A percentile compares a stretch with the other conserved stretches of the same genome.
phyloP scores from a whole-genome alignment of 2,888 invertebrate species.

The Rhamphomyia laevipes region DNA sequence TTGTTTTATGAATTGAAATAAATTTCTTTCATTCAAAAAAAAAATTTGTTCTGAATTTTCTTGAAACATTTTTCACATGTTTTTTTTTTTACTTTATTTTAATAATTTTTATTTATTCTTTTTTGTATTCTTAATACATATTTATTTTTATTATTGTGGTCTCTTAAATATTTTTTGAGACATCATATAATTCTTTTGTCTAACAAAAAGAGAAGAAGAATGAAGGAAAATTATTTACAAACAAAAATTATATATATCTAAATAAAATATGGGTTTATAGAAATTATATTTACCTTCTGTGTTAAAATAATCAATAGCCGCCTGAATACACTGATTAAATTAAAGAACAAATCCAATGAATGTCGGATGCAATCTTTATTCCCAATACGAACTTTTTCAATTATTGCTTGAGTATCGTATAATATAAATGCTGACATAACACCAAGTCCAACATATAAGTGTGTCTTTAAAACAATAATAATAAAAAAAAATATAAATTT shows the following conservation, averaged over 20 bases:
- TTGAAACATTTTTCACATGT: no score
- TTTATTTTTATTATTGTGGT: no score
- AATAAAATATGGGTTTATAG: neutral
- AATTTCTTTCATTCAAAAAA: no score
- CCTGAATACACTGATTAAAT: slow-evolving; percentile 89
- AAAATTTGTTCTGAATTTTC: no score
- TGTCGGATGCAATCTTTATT: slow-evolving; percentile 89
- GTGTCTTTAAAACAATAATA: slow-evolving; percentile 44
- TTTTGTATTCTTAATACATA: no score
- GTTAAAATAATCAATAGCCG: slow-evolving; percentile 80
- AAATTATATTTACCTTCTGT: slow-evolving; percentile 55
- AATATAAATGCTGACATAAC: slow-evolving; percentile 92
- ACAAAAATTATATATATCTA: neutral
- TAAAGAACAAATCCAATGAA: slow-evolving; percentile 87
- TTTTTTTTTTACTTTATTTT: no score
- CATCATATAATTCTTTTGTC: no score
- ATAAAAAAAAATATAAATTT: neutral
- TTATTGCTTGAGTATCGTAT: slow-evolving; percentile 94
- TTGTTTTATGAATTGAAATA: no score
- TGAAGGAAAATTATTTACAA: no score
- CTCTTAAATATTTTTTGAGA: no score
- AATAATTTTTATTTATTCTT: no score
- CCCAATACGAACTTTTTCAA: slow-evolving; percentile 82
- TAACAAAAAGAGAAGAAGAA: no score
- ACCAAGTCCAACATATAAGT: slow-evolving; percentile 77